Evolutionary conservation across 2,888 invertebrate species (phyloP), one percentile per base, ranked within the genome.

Genomic region (Allolobophora icterica): DNA sequence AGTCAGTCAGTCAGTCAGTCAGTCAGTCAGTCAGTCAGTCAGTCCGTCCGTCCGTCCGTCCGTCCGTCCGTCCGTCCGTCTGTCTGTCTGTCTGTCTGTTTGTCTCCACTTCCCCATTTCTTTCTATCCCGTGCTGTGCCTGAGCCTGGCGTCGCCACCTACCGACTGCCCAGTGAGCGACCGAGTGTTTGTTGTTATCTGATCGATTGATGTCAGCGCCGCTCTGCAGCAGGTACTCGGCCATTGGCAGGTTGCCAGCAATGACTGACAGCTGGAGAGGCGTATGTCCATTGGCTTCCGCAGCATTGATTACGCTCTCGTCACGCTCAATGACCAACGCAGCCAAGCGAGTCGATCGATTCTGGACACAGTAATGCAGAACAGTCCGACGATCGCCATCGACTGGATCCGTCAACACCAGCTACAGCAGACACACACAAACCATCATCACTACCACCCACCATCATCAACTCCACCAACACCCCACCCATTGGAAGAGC

Each of bases 111-210:
- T 15, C 24, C 52, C 24, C n/a, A 30, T 71, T n/a, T 71, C 71
- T n/a, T n/a, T 71, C 71, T 17, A 71, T n/a, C n/a, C 4, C 0
- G n/a, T n/a, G 11, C 11, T 71, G 1, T 4, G 30, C 11, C 71
- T 11, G 11, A 17, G n/a, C n/a, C 71, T 71, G 19, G 87, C 21
- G 35, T 33, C 38, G 87, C 87, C 92, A 87, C 96, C 96, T 95
- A 98, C 99, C 99, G 93, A 99, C 98, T 34, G 99, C 99, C 99
- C 99, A 99, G 95, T 99, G 99, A 21, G 99, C 97, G 90, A 98
- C 97, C 4, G 98, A 98, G 95, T 99, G 99, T 92, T 97, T 97
- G 95, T 99, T 99, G 94, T 97, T 97, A 95, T 99, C 99, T 93
- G 97, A 96, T 89, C 98, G 97, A 95, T 97, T 97, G 93, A 99